phyloP scores from a whole-genome alignment of 2,797 vertebrate genomes.

The Schizothorax lantsangensis region DNA sequence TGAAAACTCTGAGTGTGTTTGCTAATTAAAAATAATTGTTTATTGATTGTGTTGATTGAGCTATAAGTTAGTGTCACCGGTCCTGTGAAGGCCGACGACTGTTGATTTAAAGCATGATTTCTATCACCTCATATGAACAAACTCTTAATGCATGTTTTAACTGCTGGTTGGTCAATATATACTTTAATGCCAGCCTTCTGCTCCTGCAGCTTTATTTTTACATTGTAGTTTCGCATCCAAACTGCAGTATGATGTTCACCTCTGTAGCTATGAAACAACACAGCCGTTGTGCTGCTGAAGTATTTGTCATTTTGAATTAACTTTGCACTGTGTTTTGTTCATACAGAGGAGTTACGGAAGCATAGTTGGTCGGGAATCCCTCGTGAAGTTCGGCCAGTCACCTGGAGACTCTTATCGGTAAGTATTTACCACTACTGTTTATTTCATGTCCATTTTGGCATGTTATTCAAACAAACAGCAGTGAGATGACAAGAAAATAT shows the following conservation, averaged over 20 bases:
- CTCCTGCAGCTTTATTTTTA: not conserved
- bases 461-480: not conserved
- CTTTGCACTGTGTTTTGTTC: not conserved
- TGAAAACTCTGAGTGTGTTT: constrained; percentile 41
- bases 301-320: constrained; percentile 4
- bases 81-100: not conserved
- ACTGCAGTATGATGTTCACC: not conserved
- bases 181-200: not conserved
- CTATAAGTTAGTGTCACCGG: constrained; percentile 34
- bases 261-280: not conserved
- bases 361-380: constrained; percentile 98
- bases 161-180: not conserved
- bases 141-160: constrained; percentile 19
- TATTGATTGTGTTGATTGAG: constrained; percentile 54
- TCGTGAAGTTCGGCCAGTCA: constrained; percentile 92
- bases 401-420: constrained; percentile 97
- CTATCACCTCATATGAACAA: not conserved
- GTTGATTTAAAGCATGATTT: constrained; percentile 17
- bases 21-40: constrained; percentile 60
- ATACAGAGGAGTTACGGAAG: constrained; percentile 92
- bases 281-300: not conserved
- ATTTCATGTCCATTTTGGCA: not conserved
- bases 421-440: constrained; percentile 67
- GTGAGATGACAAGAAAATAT: not conserved
- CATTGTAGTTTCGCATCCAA: not conserved